phyloP scores from a whole-genome alignment of 2,113 vertebrate genomes.

The Pyxicephalus adspersus region DNA sequence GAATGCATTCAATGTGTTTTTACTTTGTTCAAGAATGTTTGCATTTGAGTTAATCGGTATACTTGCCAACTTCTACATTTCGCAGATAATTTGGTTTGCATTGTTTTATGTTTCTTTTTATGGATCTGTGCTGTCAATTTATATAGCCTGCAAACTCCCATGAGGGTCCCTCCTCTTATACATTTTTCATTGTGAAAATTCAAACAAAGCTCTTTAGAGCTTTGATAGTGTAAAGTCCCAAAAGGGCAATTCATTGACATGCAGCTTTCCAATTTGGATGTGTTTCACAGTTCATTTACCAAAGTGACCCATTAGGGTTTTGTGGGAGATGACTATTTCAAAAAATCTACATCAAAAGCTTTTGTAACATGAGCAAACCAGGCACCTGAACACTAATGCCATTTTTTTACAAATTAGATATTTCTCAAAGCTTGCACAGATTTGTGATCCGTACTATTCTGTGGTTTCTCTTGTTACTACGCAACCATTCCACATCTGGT shows the following conservation, averaged over 20 bases:
- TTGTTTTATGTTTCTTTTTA: neutral
- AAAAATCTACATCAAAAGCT: neutral
- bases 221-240: constrained; percentile 1
- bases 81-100: neutral
- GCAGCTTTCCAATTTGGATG: constrained; percentile 15
- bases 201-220: constrained; percentile 7
- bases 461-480: too few relatives aligned
- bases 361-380: neutral
- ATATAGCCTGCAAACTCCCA: neutral
- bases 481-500: too few relatives aligned
- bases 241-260: constrained; percentile 9
- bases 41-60: constrained; percentile 42
- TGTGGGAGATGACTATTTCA: neutral
- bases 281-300: constrained; percentile 9
- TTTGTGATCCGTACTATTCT: too few relatives aligned
- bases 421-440: too few relatives aligned
- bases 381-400: too few relatives aligned
- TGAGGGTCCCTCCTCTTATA: neutral
- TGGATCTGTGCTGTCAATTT: neutral
- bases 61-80: constrained; percentile 56
- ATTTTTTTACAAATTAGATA: too few relatives aligned
- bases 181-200: constrained; percentile 27
- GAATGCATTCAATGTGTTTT: constrained; percentile 18
- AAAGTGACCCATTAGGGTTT: constrained; percentile 13
- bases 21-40: constrained; percentile 48